Evolutionary conservation across 2,888 invertebrate species (phyloP), one percentile per base, ranked within the genome.

Genomic region (Bombyx huttoni): DNA sequence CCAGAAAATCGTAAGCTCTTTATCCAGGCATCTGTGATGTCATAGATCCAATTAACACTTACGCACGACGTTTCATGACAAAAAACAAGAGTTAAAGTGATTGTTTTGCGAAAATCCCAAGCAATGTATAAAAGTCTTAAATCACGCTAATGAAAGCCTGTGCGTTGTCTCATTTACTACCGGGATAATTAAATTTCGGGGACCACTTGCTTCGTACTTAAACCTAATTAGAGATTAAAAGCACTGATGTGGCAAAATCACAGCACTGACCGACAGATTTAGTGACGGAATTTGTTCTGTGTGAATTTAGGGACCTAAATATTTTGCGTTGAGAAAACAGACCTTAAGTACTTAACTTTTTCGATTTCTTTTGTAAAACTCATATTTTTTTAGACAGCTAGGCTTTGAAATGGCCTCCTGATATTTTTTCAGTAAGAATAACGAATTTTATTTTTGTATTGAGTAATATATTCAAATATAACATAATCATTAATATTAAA

Each of bases 131-230:
- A 51, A 53, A 55, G 56, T 53, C 61, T 64, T 56, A 60, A 60
- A 68, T 70, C 63, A 56, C 58, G 56, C 61, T 64, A 65, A 62
- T 61, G 61, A 64, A 66, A 67, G 60, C 61, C 61, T 67, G 65
- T 59, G 63, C 61, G 57, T 58, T 59, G 56, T 59, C 63, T 58
- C 62, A 61, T 62, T 64, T 59, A 63, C 56, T 61, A 59, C 48
- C 56, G 54, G 53, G 54, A 60, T 67, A 67, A 69, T 73, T 63
- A 63, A 68, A 67, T 68, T 69, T 65, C 60, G 54, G 55, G 54
- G 56, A 64, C 61, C 63, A 62, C 62, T 70, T 64, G 63, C 61
- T 66, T 60, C 58, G 61, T 53, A 57, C 56, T 53, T 46, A 58
- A 61, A 62, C 58, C 60, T 61, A 58, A 62, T 62, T 63, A 56